These are phyloP conservation scores for Mercenaria mercenaria DNA, from an alignment of 1,140 invertebrate species.

Conservation along the genomic window DNA sequence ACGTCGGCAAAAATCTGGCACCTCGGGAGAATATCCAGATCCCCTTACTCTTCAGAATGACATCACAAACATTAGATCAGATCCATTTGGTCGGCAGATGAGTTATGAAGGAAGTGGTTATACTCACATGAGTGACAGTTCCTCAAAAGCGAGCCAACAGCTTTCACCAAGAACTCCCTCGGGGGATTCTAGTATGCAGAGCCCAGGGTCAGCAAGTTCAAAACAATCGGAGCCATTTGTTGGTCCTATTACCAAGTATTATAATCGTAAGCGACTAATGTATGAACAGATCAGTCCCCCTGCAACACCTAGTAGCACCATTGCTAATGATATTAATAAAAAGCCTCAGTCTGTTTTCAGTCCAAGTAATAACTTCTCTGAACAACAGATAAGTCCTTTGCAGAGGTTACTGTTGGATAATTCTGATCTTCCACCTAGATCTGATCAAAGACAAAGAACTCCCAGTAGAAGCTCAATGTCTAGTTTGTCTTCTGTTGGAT, in stretches of 20 bases:
- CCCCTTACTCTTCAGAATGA: not conserved
- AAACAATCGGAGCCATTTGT: slow-evolving; percentile 33
- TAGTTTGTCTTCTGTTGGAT: slow-evolving; percentile 18
- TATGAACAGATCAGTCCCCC: slow-evolving; percentile 61
- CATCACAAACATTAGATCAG: not conserved
- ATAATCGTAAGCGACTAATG: not conserved
- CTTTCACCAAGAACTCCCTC: slow-evolving; percentile 4
- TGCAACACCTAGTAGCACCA: slow-evolving; percentile 16
- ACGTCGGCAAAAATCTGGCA: not conserved
- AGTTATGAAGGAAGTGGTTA: not conserved
- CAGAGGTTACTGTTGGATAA: slow-evolving; percentile 45
- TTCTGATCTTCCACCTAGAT: not conserved
- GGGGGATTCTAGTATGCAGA: slow-evolving; percentile 9
- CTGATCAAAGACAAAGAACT: not conserved
- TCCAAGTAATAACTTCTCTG: slow-evolving; percentile 2
- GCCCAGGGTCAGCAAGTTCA: not conserved
- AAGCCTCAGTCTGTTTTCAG: not conserved
- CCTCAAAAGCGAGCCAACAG: not conserved
- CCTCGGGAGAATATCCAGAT: not conserved
- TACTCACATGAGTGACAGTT: not conserved
- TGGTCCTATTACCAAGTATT: slow-evolving; percentile 24
- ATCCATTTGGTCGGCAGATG: not conserved
- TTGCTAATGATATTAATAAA: not conserved
- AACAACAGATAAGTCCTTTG: slow-evolving; percentile 49
- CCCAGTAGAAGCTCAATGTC: slow-evolving; percentile 23